Conservation (phyloP, 2,888 invertebrate genomes). For the Cataglyphis livida region DNA sequence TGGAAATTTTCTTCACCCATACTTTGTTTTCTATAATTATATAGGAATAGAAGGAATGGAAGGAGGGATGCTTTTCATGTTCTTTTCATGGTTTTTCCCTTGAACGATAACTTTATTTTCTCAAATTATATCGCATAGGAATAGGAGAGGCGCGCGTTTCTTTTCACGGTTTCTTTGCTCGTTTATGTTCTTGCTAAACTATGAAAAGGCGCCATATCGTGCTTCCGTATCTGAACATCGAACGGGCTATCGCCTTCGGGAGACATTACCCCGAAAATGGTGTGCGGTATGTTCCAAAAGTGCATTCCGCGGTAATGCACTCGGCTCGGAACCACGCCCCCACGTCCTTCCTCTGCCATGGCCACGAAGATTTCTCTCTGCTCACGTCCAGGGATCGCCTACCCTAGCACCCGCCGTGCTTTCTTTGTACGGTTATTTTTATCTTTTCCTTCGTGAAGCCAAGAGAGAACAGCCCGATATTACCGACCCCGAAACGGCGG, state of each 20-base stretch:
- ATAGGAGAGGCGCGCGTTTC: not conserved
- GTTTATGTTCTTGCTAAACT: not conserved
- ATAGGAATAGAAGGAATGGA: not conserved
- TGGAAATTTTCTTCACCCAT: not conserved
- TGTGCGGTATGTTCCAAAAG: constrained; percentile 68
- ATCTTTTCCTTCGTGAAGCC: constrained; percentile 50
- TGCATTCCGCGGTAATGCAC: constrained; percentile 66
- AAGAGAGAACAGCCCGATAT: constrained; percentile 49
- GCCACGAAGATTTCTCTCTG: constrained; percentile 50
- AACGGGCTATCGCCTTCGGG: constrained; percentile 24
- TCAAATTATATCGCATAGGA: not conserved
- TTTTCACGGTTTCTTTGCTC: not conserved
- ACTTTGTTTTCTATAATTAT: not conserved
- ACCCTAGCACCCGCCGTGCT: constrained; percentile 45
- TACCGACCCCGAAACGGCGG: constrained; percentile 48
- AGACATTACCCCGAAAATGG: constrained; percentile 61
- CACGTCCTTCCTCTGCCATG: constrained; percentile 61
- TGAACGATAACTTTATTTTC: not conserved
- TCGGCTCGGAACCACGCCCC: constrained; percentile 65
- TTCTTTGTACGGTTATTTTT: constrained; percentile 54
- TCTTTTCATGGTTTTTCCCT: no score
- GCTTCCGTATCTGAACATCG: constrained; percentile 19
- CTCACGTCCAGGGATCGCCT: constrained; percentile 60
- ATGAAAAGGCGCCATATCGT: not conserved
- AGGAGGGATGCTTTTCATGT: not conserved